phyloP scores from a whole-genome alignment of 2,113 vertebrate species.

The Scartelaos histophorus region DNA sequence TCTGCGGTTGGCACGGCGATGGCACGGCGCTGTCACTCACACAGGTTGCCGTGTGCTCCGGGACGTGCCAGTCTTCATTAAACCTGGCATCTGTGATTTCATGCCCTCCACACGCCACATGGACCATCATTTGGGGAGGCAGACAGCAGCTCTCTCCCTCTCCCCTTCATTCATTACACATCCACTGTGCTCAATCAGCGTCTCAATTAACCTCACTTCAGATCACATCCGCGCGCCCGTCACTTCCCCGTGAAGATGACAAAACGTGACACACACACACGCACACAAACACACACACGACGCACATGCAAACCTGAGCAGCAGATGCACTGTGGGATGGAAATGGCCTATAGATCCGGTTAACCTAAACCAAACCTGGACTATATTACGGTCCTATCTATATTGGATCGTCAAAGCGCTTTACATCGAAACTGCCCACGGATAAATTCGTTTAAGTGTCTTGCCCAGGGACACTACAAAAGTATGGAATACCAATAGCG shows the following conservation, averaged over 20 bases:
- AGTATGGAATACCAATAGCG: background rate
- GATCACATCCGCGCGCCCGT: constrained; percentile 71
- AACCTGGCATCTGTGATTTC: constrained; percentile 97
- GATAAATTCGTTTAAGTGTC: background rate
- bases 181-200: constrained; percentile 78
- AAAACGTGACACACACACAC: constrained; percentile 43
- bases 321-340: constrained; percentile 19
- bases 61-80: constrained; percentile 94
- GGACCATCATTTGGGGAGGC: constrained; percentile 86
- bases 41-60: constrained; percentile 82
- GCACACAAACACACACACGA: constrained; percentile 2
- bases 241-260: constrained; percentile 57
- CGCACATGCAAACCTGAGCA: constrained; percentile 2
- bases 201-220: constrained; percentile 82
- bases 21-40: constrained; percentile 80
- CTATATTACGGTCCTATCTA: background rate
- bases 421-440: background rate
- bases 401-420: background rate
- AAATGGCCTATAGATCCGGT: constrained; percentile 1
- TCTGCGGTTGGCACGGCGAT: constrained; percentile 65
- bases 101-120: constrained; percentile 91
- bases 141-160: constrained; percentile 71
- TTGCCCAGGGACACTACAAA: background rate
- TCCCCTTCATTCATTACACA: constrained; percentile 76
- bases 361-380: background rate